phyloP scores from a whole-genome alignment of 1,140 invertebrate genomes.

The Tetragonula clypearis region DNA sequence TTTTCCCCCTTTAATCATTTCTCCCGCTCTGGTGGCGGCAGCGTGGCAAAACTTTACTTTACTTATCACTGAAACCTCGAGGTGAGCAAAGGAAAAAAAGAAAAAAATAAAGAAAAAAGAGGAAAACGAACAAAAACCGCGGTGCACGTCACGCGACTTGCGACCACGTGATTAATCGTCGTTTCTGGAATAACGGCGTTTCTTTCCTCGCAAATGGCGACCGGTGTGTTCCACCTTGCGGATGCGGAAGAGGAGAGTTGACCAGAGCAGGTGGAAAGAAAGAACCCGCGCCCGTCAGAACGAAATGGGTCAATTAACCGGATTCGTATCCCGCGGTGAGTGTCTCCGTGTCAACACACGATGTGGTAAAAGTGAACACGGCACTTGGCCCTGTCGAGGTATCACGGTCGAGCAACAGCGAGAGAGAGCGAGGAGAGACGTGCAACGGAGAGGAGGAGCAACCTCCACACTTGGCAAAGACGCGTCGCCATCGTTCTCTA shows the following conservation, averaged over 20 bases:
- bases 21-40: no score
- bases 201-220: background rate
- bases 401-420: background rate
- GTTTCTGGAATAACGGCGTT: background rate
- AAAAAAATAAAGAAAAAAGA: background rate
- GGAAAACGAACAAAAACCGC: background rate
- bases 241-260: no score
- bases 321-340: conserved; percentile 38
- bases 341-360: conserved; percentile 27
- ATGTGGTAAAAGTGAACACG: background rate
- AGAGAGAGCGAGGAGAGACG: background rate
- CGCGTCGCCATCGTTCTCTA: conserved; percentile 40
- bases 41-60: background rate
- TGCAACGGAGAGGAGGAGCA: conserved; percentile 26
- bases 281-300: conserved; percentile 25
- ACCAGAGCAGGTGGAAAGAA: background rate
- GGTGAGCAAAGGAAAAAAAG: no score
- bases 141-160: background rate
- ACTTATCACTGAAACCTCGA: background rate
- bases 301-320: conserved; percentile 48
- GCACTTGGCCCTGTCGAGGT: background rate
- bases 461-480: conserved; percentile 44
- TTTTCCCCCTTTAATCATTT: conserved; percentile 21
- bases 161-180: conserved; percentile 22
- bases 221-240: background rate